A percentile compares a stretch with the other conserved stretches of the same genome.
Conservation (phyloP, 2,888 invertebrate species). For the Gymnocheta viridis region DNA sequence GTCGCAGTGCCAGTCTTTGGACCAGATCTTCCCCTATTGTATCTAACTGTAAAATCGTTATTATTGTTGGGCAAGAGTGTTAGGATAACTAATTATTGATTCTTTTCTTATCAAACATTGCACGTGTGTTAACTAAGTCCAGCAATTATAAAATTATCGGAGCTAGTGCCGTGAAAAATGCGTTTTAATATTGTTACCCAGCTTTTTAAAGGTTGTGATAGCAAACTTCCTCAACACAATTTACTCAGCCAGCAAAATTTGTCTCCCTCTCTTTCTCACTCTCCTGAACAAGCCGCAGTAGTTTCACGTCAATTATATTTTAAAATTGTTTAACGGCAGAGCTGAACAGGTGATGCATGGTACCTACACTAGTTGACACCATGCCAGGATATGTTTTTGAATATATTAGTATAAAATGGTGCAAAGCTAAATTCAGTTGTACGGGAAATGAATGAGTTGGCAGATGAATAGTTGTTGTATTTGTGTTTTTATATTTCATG, state of each 20-base stretch:
- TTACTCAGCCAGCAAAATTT: background rate
- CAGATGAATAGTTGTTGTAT: background rate
- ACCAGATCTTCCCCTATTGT: no score
- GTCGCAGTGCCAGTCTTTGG: no score
- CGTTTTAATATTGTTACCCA: background rate
- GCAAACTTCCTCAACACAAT: background rate
- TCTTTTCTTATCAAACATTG: no score
- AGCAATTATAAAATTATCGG: no score
- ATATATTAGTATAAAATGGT: background rate
- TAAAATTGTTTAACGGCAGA: conserved; percentile 44
- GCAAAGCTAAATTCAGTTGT: background rate
- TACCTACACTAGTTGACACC: conserved; percentile 28
- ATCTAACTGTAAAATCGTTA: no score
- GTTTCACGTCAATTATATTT: conserved; percentile 29
- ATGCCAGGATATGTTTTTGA: conserved; percentile 7
- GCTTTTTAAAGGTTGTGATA: background rate
- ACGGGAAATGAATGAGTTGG: background rate
- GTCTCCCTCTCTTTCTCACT: no score
- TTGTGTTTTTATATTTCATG: background rate
- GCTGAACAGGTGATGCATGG: conserved; percentile 43
- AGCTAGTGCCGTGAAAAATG: no score
- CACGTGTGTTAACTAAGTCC: no score
- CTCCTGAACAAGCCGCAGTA: background rate
- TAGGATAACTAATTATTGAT: no score
- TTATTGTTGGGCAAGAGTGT: no score